Base-by-base conservation (phyloP, 2,888 invertebrate genomes). In the Drosophila pegasa region DNA sequence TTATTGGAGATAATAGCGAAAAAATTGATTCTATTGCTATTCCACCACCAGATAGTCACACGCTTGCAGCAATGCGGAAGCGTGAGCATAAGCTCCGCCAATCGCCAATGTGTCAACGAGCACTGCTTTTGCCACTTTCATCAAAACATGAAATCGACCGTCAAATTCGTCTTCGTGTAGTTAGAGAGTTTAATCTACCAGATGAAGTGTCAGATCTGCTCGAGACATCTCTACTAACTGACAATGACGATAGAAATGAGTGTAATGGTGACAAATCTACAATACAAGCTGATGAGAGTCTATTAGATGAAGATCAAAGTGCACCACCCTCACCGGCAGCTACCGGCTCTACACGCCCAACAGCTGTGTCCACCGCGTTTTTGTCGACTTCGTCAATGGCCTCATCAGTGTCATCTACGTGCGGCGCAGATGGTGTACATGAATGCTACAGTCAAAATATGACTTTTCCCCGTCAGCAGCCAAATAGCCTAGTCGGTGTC, bases 151-250 rank as follows among this genome's bases (percentile, higher is more conserved):
- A 96, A 89, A 95, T 97, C 71, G 95, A 95, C 84, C 93, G 95
- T 74, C 95, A 96, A 93, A 95, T 97, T 75, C 95, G 97, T 62
- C 92, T 99, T 83, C 95, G 98, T 8, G 98, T 98, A 2, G 98
- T 98, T 14, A 94, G 98, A 48, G 98, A 99, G 93, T 97, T 97
- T 93, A 98, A 98, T 88, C 94, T 98, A 67, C 98, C 98, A 0
- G 98, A 99, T 92, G 94, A 95, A 12, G 96, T 97, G 14, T 96
- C 96, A 7, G 96, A 96, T 91, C 94, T 97, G 82, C 93, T 97
- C 56, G 95, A 95, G 79, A 94, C 92, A 78, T 91, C 93, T 2
- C 84, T 92, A 73, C 88, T 89, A 62, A 84, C 89, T 57, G 81
- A 78, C 40, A 87, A 88, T 68, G 87, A 78, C 76, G 76, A 51